These are phyloP conservation scores for Nomada hirtipes DNA, from an alignment of 2,888 invertebrate genomes.

Conservation along the genomic window DNA sequence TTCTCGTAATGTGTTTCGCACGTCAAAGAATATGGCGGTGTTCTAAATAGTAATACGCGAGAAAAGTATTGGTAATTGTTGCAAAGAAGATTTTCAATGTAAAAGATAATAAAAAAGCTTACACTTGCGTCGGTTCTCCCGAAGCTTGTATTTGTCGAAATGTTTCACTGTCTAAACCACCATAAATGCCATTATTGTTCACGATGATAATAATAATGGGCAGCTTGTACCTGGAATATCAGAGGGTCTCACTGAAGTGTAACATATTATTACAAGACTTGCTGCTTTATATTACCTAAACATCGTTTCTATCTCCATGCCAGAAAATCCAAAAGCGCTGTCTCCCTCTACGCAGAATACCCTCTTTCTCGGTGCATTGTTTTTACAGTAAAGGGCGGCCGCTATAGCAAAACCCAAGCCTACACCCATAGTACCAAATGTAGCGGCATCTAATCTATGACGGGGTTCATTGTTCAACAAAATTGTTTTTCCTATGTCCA, in stretches of 20 bases:
- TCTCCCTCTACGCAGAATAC: constrained; percentile 98
- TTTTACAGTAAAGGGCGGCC: constrained; percentile 95
- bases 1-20: constrained; percentile 94
- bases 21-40: constrained; percentile 93
- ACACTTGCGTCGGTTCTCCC: constrained; percentile 92
- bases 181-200: constrained; percentile 98
- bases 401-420: constrained; percentile 97
- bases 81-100: background rate
- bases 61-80: too few relatives aligned
- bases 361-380: constrained; percentile 91
- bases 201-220: constrained; percentile 96
- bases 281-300: constrained; percentile 85
- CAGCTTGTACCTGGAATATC: constrained; percentile 90
- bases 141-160: constrained; percentile 89
- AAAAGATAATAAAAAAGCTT: constrained; percentile 78
- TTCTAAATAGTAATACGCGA: constrained; percentile 85
- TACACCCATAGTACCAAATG: constrained; percentile 99
- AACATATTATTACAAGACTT: background rate
- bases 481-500: constrained; percentile 98
- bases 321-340: constrained; percentile 99
- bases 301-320: constrained; percentile 99
- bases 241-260: background rate
- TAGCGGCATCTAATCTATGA: constrained; percentile 97
- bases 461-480: constrained; percentile 93
- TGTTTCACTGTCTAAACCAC: constrained; percentile 92